phyloP scores from a whole-genome alignment of 2,888 invertebrate species.

The Euplexia lucipara region DNA sequence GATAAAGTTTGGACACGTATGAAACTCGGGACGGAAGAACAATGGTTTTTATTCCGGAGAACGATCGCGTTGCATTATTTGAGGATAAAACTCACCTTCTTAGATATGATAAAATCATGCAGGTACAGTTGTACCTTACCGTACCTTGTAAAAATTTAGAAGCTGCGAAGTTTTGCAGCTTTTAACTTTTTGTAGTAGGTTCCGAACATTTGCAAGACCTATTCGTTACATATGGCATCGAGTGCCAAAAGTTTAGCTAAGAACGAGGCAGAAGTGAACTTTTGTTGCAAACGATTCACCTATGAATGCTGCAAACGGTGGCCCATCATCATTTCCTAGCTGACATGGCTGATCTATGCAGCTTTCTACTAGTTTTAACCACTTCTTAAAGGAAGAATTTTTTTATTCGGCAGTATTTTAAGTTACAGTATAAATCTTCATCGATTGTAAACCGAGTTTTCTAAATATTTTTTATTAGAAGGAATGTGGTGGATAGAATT shows the following conservation, averaged over 20 bases:
- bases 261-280: background rate
- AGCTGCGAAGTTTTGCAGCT: no score
- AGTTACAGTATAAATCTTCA: no score
- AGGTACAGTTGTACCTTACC: no score
- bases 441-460: no score
- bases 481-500: no score
- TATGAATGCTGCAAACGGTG: background rate
- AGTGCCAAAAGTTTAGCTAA: background rate
- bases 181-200: background rate
- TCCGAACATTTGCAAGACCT: background rate
- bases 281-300: background rate
- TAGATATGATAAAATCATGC: background rate
- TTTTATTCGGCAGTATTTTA: no score
- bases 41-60: constrained; percentile 27
- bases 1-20: constrained; percentile 22
- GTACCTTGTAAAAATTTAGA: no score
- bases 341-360: background rate
- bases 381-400: no score
- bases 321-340: background rate
- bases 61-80: background rate
- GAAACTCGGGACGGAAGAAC: background rate
- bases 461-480: no score
- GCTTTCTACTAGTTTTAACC: background rate
- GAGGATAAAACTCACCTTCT: constrained; percentile 1
- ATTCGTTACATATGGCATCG: background rate